phyloP scores from a whole-genome alignment of 2,113 vertebrate species.

The Microtus pennsylvanicus region DNA sequence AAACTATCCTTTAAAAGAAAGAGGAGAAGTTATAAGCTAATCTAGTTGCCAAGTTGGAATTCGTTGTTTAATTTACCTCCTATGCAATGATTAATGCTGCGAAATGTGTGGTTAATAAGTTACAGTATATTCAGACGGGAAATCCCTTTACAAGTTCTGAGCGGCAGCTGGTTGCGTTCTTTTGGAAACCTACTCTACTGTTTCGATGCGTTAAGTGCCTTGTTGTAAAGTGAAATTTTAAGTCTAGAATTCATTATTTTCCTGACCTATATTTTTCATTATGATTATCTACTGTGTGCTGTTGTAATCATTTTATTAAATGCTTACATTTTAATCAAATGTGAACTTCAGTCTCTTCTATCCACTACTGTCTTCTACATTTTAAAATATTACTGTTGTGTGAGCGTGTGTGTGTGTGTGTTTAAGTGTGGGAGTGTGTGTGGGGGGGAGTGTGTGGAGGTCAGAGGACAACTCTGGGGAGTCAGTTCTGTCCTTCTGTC shows the following conservation, averaged over 20 bases:
- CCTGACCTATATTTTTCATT: constrained; percentile 66
- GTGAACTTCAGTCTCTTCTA: constrained; percentile 19
- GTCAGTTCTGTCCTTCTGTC: no score
- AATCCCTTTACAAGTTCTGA: background rate
- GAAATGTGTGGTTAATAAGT: constrained; percentile 43
- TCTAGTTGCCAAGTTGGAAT: constrained; percentile 63
- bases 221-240: constrained; percentile 71
- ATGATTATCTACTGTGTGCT: constrained; percentile 63
- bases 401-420: background rate
- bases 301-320: constrained; percentile 76
- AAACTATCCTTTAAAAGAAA: constrained; percentile 55
- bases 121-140: constrained; percentile 51
- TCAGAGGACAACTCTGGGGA: background rate
- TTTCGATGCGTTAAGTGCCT: constrained; percentile 80
- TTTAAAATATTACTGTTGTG: background rate
- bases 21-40: constrained; percentile 56
- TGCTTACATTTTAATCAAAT: constrained; percentile 73
- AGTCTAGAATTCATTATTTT: constrained; percentile 75
- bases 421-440: no score
- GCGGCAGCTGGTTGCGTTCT: constrained; percentile 59
- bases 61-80: constrained; percentile 72
- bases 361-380: background rate
- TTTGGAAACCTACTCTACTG: constrained; percentile 76
- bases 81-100: constrained; percentile 72
- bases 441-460: no score